Base-by-base conservation (phyloP, 2,797 vertebrate species). In the Crax fasciolata region DNA sequence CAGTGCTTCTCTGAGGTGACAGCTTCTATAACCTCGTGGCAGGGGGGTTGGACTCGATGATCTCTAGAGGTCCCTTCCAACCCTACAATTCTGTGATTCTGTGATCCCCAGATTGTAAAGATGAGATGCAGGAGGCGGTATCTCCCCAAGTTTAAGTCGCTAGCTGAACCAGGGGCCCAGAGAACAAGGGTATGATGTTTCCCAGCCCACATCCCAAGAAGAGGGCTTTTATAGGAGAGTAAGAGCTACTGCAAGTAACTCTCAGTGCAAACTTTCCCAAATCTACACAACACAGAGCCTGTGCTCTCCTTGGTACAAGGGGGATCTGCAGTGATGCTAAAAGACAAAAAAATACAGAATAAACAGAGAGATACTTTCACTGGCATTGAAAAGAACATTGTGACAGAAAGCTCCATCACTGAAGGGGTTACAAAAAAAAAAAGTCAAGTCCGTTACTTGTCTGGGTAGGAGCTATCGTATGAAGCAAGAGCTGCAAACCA, bases 401-500 rank as follows among this genome's bases (percentile, higher is more conserved):
- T 1, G 11, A 91, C n/a, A 70, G 51, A 48, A 16, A 87, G 70
- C 9, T 23, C 82, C 4, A 2, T 4, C 24, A 27, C n/a, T 38
- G 44, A 62, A 71, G 5, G 20, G 12, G 24, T 70, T 75, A 85
- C 28, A 55, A 52, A 70, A 20, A 20, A 7, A 39, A 27, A 39
- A 44, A 32, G 32, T 35, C 14, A 48, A 61, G 57, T 68, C 65
- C 44, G 68, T 62, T 86, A 66, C 11, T 73, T 70, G n/a, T 51
- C 43, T 78, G 17, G 14, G n/a, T 68, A 43, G 51, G 25, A 90
- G 52, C 44, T 67, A 30, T 39, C 41, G 82, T 65, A n/a, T 23
- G 72, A 93, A 71, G 15, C 1, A 39, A 76, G 38, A 90, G 51
- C 49, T 61, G 72, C 43, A 63, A 93, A 71, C 72, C 81, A 87